A percentile compares a stretch with the other conserved stretches of the same genome.
Conservation (phyloP, 2,797 vertebrate genomes). For the Pseudochaenichthys georgianus region DNA sequence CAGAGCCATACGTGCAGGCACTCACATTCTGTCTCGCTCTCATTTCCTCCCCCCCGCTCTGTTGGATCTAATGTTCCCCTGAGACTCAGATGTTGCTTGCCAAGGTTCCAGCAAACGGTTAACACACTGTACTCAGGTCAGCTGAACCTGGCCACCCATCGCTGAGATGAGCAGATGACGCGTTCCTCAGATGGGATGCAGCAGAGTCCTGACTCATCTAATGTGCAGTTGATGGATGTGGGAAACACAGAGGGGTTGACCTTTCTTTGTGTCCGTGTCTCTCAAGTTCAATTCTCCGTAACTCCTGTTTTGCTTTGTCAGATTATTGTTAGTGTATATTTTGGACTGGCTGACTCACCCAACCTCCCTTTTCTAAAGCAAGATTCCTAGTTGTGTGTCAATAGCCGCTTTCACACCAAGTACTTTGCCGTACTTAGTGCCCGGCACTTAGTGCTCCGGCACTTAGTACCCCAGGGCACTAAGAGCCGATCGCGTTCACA, state of each 20-base stretch:
- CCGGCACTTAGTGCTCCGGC: too few relatives aligned
- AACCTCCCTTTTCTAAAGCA: background rate
- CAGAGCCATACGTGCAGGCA: slow-evolving; percentile 1
- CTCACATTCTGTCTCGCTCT: slow-evolving; percentile 35
- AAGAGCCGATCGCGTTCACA: too few relatives aligned
- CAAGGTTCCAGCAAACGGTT: slow-evolving; percentile 30
- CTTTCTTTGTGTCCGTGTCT: slow-evolving; percentile 9
- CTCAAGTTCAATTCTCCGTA: slow-evolving; percentile 9
- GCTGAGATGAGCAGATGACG: slow-evolving; percentile 23
- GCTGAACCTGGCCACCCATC: slow-evolving; percentile 9
- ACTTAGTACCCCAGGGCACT: too few relatives aligned
- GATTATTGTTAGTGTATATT: background rate
- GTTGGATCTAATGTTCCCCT: slow-evolving; percentile 22
- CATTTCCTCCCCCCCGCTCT: slow-evolving; percentile 18
- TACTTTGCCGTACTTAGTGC: too few relatives aligned
- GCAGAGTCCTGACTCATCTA: slow-evolving; percentile 52
- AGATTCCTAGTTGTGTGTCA: too few relatives aligned
- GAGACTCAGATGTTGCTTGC: slow-evolving; percentile 30
- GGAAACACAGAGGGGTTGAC: slow-evolving; percentile 27
- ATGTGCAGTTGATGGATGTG: slow-evolving; percentile 50
- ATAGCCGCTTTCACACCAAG: too few relatives aligned
- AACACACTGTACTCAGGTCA: slow-evolving; percentile 33
- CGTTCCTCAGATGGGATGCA: slow-evolving; percentile 10
- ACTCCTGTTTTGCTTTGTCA: background rate
- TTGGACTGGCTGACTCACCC: slow-evolving; percentile 1